A percentile compares a stretch with the other conserved stretches of the same genome.
These are phyloP conservation scores for Drosophila setifemur DNA, from an alignment of 1,140 invertebrate species.

Conservation along the genomic window DNA sequence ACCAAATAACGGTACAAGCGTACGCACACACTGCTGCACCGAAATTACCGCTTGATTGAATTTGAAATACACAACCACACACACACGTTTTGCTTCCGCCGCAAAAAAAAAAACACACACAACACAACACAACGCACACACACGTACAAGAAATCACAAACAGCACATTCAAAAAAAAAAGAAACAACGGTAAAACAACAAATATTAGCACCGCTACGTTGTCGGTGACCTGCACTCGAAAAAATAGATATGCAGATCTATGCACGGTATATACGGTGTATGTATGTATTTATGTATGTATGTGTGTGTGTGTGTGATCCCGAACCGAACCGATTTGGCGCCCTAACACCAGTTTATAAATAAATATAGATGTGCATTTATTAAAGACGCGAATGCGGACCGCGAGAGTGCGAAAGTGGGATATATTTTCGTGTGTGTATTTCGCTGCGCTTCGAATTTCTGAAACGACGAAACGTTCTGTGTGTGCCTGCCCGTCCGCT, in stretches of 20 bases:
- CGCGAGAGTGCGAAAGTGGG: constrained; percentile 12
- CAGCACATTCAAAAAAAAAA: constrained; percentile 15
- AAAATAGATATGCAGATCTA: constrained; percentile 11
- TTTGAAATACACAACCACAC: constrained; percentile 34
- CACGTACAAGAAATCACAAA: constrained; percentile 35
- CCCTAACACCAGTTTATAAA: constrained; percentile 63
- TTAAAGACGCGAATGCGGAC: constrained; percentile 48
- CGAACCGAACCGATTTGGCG: constrained; percentile 17
- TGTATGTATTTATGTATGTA: too few species aligned
- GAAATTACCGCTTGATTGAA: constrained; percentile 70
- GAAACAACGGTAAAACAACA: constrained; percentile 1
- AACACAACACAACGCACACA: constrained; percentile 18
- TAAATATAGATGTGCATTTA: constrained; percentile 66
- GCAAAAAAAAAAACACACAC: constrained; percentile 43
- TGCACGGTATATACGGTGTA: too few species aligned
- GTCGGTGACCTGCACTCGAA: constrained; percentile 38
- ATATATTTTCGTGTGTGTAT: constrained; percentile 32
- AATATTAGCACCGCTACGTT: constrained; percentile 29
- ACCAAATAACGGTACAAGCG: background rate
- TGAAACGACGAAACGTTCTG: constrained; percentile 3
- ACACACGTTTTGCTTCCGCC: constrained; percentile 1
- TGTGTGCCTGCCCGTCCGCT: background rate
- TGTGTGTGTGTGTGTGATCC: too few species aligned
- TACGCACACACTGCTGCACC: constrained; percentile 5
- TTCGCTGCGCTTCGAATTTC: constrained; percentile 57